These are phyloP conservation scores for Montipora foliosa DNA, from an alignment of 64 coral and sea anemone species.

Conservation along the genomic window DNA sequence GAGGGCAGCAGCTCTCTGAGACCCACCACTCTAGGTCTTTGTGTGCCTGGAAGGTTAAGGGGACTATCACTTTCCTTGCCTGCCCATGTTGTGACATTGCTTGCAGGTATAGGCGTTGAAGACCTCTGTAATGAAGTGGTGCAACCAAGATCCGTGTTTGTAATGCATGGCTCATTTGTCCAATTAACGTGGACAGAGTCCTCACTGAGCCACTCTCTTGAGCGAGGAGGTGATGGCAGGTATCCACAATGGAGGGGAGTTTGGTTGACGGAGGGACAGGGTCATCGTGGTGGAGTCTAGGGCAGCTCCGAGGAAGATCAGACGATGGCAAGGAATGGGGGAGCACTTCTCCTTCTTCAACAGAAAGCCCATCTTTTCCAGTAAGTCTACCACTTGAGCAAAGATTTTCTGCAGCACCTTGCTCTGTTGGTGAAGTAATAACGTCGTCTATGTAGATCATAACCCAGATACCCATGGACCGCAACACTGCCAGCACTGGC, in stretches of 20 bases:
- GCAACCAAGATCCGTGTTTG: constrained; percentile 24
- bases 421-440: constrained; percentile 17
- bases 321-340: not conserved
- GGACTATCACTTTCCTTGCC: not conserved
- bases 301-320: too few species aligned
- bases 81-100: not conserved
- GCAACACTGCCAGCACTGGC: constrained; percentile 20
- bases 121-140: constrained; percentile 45
- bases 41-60: constrained; percentile 40
- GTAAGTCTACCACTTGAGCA: not conserved
- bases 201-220: not conserved
- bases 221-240: not conserved
- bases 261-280: constrained; percentile 5
- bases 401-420: constrained; percentile 10
- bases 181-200: constrained; percentile 16
- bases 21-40: constrained; percentile 45
- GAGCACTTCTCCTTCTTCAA: constrained; percentile 53
- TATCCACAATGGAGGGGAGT: not conserved
- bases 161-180: constrained; percentile 40
- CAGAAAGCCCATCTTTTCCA: constrained; percentile 18
- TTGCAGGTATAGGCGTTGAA: constrained; percentile 21
- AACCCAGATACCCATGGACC: not conserved
- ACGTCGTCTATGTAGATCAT: not conserved
- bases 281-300: constrained; percentile 33
- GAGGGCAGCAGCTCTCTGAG: not conserved